These are phyloP conservation scores for Xiphophorus couchianus DNA, from an alignment of 2,113 vertebrate species.

Conservation along the genomic window DNA sequence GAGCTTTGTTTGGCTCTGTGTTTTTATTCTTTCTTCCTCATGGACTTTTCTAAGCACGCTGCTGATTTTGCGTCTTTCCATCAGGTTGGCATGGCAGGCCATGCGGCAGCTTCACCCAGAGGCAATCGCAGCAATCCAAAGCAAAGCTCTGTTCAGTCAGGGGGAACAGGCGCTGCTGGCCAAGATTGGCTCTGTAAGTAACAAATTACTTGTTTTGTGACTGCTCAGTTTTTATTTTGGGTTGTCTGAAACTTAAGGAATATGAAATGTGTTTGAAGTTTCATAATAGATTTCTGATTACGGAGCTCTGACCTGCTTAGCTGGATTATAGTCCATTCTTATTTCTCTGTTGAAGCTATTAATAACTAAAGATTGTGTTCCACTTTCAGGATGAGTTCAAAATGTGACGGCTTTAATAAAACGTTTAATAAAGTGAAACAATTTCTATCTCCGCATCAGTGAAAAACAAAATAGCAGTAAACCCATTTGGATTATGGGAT, in stretches of 20 bases:
- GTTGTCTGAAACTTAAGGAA: not conserved
- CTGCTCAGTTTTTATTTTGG: not conserved
- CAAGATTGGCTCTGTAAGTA: conserved; percentile 91
- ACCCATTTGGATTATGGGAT: too few relatives aligned
- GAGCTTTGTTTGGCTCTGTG: conserved; percentile 21
- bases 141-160: conserved; percentile 95
- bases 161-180: conserved; percentile 89
- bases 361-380: too few relatives aligned
- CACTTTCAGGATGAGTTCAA: too few relatives aligned
- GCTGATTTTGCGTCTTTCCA: conserved; percentile 7
- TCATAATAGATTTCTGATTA: not conserved
- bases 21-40: not conserved
- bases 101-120: conserved; percentile 97
- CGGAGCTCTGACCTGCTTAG: too few relatives aligned
- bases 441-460: too few relatives aligned
- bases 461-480: too few relatives aligned
- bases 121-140: conserved; percentile 94
- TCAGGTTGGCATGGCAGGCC: conserved; percentile 92
- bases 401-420: too few relatives aligned
- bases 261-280: not conserved
- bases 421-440: too few relatives aligned
- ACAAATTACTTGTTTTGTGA: not conserved
- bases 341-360: too few relatives aligned
- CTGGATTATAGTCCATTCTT: too few relatives aligned
- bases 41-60: not conserved